These are phyloP conservation scores for Lonchura striata DNA, from an alignment of 2,113 vertebrate species.

Conservation along the genomic window DNA sequence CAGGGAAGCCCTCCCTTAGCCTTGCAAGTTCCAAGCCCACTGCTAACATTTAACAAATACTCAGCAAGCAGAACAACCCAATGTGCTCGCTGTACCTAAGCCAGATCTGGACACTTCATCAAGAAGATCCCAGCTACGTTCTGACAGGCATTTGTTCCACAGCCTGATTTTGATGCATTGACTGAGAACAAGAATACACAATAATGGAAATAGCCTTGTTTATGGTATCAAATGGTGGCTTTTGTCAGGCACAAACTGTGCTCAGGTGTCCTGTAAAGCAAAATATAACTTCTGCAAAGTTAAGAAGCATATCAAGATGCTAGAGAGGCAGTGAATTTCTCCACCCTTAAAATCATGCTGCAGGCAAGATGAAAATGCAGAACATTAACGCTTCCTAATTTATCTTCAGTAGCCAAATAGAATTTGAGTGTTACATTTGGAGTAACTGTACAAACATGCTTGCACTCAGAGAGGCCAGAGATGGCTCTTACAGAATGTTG, in stretches of 20 bases:
- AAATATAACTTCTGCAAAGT: neutral
- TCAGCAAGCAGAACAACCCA: constrained; percentile 13
- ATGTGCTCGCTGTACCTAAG: neutral
- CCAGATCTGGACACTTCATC: neutral
- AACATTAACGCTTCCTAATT: neutral
- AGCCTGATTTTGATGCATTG: neutral
- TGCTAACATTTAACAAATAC: constrained; percentile 33
- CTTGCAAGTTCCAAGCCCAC: neutral
- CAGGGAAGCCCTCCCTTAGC: neutral
- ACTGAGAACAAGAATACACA: neutral
- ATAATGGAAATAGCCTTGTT: neutral
- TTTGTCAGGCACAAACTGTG: neutral
- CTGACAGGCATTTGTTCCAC: neutral
- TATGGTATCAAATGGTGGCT: neutral
- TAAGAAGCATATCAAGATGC: neutral
- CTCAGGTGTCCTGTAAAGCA: neutral
- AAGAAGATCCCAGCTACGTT: neutral
- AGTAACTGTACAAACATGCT: neutral
- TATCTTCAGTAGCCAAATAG: neutral
- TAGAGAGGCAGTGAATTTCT: neutral
- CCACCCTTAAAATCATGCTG: neutral
- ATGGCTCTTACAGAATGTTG: neutral
- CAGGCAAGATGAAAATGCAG: neutral
- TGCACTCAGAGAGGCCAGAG: neutral
- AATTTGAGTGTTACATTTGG: neutral